Evolutionary conservation across 1,140 invertebrate species (phyloP), one percentile per base, ranked within the genome.

Genomic region (Hypsibius dujardini): DNA sequence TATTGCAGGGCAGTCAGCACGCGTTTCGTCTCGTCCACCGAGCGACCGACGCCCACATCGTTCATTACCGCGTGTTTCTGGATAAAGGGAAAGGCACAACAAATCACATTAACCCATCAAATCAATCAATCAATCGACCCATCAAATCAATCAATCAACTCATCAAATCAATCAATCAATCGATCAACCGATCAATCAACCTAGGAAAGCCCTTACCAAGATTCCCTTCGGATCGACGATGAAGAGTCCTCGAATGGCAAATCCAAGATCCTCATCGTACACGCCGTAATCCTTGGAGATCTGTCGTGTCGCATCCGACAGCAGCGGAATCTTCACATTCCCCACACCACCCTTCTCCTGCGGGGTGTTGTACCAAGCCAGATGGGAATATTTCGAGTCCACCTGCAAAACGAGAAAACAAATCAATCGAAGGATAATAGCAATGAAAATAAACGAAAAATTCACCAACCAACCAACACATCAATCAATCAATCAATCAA

Each of bases 311-410:
- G 80, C 80, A 74, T 83, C 81, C 42, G 80, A 75, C 59, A 83
- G 75, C 50, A 83, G 73, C 12, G 82, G 81, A 74, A 82, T 82
- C 15, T 79, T 76, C 73, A 82, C 75, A 28, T 76, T 75, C 70
- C 79, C 81, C 59, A 82, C 73, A 15, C 82, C 81, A 76, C 92
- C 96, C 77, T 95, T 85, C 78, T 98, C 96, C 47, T 95, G 86
- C 1, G 92, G 87, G 1, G 74, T 77, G 56, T 80, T 77, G 59
- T 78, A 79, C 79, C 81, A 82, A 14, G 81, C 81, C 42, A 82
- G 73, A 75, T 82, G 81, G 73, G 78, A 79, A 75, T 81, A 82
- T 70, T 82, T 79, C 46, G 79, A 82, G 74, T 82, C 81, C 45
- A 79, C 80, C 28, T 28, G 28, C 28, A 28, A 28, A 28, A 28